Evolutionary conservation across 2,797 vertebrate species (phyloP), one percentile per base, ranked within the genome.

Genomic region (Dipus sagitta): DNA sequence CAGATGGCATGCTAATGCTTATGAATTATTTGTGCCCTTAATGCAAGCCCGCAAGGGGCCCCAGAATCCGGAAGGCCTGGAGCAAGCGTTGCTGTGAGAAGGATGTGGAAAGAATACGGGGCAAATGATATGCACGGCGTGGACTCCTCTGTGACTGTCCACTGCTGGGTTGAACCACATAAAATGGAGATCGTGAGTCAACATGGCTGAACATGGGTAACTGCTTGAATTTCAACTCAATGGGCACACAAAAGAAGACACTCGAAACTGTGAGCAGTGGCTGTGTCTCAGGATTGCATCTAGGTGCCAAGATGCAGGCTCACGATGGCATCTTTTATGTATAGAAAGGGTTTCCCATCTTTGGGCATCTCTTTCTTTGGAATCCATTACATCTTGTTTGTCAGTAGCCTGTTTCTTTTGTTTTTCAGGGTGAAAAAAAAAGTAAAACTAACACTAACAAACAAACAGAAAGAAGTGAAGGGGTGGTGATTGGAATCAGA

Each of bases 21-120:
- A 97, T 97, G 90, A 96, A 97, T 96, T 94, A 97, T 97, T 97
- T 96, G 96, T 96, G 94, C 94, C 76, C 76, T 93, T 97, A 95
- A 96, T 96, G 92, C 52, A 84, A 87, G 24, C 92, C 81, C 88
- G 89, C 0, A 11, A 90, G 84, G 88, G 75, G 58, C 86, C 47
- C 2, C 58, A 17, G 62, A 38, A 85, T 82, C 79, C 17, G 8
- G 60, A 91, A 95, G 83, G 82, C 77, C 14, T 15, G 4, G 72
- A 76, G 60, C 77, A 86, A 93, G 32, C 74, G 58, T 54, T 81
- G n/a, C 64, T 65, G 38, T 85, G 70, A 75, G 58, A 75, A 85
- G 52, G 30, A 47, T 47, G 68, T 24, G 88, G 70, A 75, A 96
- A 94, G 85, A 88, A 71, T 23, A 14, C 1, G 3, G 47, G 42